Evolutionary conservation across 1,140 invertebrate species (phyloP), one percentile per base, ranked within the genome.

Genomic region (Steinernema khuongi): DNA sequence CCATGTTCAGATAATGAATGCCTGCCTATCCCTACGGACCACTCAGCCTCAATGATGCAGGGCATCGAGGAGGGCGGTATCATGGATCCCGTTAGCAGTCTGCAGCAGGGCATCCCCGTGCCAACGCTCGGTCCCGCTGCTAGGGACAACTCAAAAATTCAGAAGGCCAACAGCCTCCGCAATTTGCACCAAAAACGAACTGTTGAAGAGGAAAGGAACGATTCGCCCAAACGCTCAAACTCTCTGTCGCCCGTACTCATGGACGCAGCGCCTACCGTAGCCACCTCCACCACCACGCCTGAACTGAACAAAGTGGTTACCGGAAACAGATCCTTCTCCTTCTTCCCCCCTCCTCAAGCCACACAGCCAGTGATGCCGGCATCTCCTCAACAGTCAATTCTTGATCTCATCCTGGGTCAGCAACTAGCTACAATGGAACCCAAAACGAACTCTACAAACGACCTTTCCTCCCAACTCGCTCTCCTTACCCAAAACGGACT

Each of bases 1-100:
- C n/a, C n/a, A n/a, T n/a, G n/a, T 80, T 68, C 41, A 83, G 81
- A 82, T 31, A 79, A 83, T 44, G 81, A 82, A 67, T 85, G 83
- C 43, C 69, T 82, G 11, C 83, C 83, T 17, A 82, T 82, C 70
- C 81, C 83, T 26, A 68, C 67, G 2, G 73, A 82, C 28, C 29
- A 67, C 30, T 26, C 33, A 72, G 41, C 41, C 29, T 14, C 72
- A 22, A 18, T 33, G 29, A 68, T 68, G 29, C 29, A 68, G 22
- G 67, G 67, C 4, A 68, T 31, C 11, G 32, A 74, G 32, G 68
- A 74, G 26, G 29, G 73, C 17, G n/a, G n/a, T 17, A 30, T 72
- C 14, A 69, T 32, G 22, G 72, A 75, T 43, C 26, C 29, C 4
- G 72, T 18, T 2, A 18, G 7, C 29, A 29, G 33, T 22, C 32